A percentile compares a stretch with the other conserved stretches of the same genome.
Conservation (phyloP, 2,113 vertebrate species). For the Diadophis punctatus region DNA sequence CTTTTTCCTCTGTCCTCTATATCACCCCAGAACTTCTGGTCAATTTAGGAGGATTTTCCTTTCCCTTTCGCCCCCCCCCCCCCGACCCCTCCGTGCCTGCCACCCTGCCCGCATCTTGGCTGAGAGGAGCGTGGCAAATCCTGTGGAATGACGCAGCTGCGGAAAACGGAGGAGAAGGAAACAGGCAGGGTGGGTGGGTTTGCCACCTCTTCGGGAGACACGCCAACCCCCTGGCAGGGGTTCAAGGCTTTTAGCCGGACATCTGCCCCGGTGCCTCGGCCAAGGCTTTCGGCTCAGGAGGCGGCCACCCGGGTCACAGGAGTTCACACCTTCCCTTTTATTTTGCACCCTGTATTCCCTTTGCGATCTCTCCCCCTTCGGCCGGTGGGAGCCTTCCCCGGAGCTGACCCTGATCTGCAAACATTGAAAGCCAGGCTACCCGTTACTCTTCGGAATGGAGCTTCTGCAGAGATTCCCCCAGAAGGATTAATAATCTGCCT, state of each 20-base stretch:
- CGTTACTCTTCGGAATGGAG: not conserved
- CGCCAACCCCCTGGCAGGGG: not conserved
- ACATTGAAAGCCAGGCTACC: not conserved
- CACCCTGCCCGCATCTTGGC: not conserved
- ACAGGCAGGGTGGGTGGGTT: not conserved
- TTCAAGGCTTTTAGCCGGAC: not conserved
- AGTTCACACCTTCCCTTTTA: not conserved
- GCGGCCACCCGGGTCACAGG: not conserved
- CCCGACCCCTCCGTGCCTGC: not conserved
- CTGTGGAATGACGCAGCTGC: not conserved
- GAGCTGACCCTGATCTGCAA: not conserved
- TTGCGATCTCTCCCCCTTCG: not conserved
- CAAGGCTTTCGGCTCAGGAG: not conserved
- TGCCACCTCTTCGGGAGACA: not conserved
- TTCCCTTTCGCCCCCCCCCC: fast-evolving
- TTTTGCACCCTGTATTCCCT: no score
- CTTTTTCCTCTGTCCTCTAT: not conserved
- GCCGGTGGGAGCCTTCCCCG: fast-evolving
- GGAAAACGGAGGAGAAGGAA: not conserved
- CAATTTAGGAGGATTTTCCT: not conserved
- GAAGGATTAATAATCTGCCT: not conserved
- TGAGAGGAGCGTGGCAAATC: not conserved
- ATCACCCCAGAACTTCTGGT: not conserved
- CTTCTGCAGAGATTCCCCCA: not conserved
- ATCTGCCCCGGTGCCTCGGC: not conserved